A percentile compares a stretch with the other conserved stretches of the same genome.
These are phyloP conservation scores for Cottus gobio DNA, from an alignment of 2,113 vertebrate species.

Conservation along the genomic window DNA sequence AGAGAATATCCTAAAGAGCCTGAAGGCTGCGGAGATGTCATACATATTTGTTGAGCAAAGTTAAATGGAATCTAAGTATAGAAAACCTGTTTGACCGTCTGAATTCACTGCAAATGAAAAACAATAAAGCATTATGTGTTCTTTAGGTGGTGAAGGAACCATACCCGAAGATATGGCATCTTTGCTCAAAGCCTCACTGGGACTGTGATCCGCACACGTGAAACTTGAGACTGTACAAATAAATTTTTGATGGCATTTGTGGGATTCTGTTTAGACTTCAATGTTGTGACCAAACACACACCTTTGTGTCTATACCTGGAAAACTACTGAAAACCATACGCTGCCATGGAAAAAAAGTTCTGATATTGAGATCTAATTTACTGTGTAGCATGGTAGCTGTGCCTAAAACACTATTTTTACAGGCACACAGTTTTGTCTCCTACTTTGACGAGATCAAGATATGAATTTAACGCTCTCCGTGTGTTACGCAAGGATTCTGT, in stretches of 20 bases:
- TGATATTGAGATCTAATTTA: conserved; percentile 1
- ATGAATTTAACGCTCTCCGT: background rate
- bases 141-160: conserved; percentile 87
- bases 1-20: background rate
- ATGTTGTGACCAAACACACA: conserved; percentile 34
- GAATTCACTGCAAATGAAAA: background rate
- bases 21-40: background rate
- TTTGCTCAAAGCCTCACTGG: conserved; percentile 92
- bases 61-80: background rate
- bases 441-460: background rate
- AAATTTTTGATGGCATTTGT: conserved; percentile 11
- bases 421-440: conserved; percentile 18
- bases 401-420: conserved; percentile 59
- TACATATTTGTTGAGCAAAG: background rate
- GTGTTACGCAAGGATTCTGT: background rate
- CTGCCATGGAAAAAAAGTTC: conserved; percentile 32
- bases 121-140: conserved; percentile 33
- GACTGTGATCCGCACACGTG: conserved; percentile 84
- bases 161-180: conserved; percentile 95
- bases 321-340: conserved; percentile 49
- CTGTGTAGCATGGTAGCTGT: conserved; percentile 47
- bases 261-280: conserved; percentile 37
- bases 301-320: conserved; percentile 9
- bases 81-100: background rate
- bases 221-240: conserved; percentile 28